Percentiles rank a stretch among this genome's conserved stretches.
phyloP scores from a whole-genome alignment of 2,113 vertebrate genomes.

The Lanius collurio region DNA sequence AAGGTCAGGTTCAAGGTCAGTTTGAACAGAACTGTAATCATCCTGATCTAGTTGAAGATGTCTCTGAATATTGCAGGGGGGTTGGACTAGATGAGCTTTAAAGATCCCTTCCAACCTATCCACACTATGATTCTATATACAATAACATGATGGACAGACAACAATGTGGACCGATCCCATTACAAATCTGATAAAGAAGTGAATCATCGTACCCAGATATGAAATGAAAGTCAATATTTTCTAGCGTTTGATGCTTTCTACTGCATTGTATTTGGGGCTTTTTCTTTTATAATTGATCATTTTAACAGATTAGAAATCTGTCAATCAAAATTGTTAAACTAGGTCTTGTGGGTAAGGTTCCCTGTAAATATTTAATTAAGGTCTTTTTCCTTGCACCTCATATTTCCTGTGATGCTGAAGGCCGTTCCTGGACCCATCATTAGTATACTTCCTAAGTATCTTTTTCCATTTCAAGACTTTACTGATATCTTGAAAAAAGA shows the following conservation, averaged over 20 bases:
- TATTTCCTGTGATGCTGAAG: background rate
- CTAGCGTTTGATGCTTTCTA: background rate
- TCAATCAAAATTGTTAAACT: background rate
- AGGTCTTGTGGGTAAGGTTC: background rate
- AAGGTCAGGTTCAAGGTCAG: background rate
- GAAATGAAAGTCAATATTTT: background rate
- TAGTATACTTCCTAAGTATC: background rate
- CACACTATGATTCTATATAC: background rate
- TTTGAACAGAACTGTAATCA: background rate
- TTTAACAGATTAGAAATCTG: background rate
- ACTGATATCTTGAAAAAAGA: background rate
- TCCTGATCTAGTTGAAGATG: background rate
- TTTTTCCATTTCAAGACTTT: background rate
- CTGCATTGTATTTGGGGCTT: background rate
- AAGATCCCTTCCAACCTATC: background rate
- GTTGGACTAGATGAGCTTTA: background rate
- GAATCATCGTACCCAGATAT: background rate
- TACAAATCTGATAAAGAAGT: background rate
- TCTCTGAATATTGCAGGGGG: fast-evolving
- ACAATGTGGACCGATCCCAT: background rate
- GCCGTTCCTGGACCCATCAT: background rate
- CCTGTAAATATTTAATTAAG: background rate
- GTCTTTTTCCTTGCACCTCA: background rate
- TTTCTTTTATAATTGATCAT: background rate
- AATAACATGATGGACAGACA: background rate